Evolutionary conservation across 1,140 invertebrate species (phyloP).

Genomic region (Oppia nitens): DNA sequence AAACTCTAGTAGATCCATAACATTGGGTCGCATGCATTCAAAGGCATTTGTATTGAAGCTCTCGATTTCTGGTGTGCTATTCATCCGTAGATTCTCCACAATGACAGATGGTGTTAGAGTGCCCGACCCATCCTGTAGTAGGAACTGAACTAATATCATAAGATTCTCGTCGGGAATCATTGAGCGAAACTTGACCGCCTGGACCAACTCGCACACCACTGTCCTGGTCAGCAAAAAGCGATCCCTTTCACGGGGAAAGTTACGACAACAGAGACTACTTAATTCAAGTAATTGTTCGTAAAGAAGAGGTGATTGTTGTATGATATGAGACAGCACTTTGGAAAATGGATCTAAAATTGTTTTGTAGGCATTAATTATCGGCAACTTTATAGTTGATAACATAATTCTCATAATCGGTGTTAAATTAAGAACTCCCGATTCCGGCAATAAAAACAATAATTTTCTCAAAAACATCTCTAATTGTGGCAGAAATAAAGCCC

Average conservation of each 20-base stretch:
- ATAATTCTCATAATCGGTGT: constrained; percentile 65
- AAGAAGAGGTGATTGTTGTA: constrained; percentile 70
- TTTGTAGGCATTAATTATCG: constrained; percentile 26
- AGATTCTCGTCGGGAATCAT: constrained; percentile 86
- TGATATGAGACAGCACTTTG: constrained; percentile 73
- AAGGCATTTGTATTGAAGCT: constrained; percentile 56
- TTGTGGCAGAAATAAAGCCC: constrained; percentile 59
- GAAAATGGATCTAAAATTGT: constrained; percentile 83
- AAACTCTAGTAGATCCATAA: constrained; percentile 88
- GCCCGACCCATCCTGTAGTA: constrained; percentile 55
- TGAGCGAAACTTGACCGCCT: constrained; percentile 86
- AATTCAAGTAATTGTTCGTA: constrained; percentile 71
- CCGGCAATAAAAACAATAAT: constrained; percentile 51
- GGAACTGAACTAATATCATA: constrained; percentile 63
- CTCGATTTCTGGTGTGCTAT: constrained; percentile 5
- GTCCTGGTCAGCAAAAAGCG: constrained; percentile 75
- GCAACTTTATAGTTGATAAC: constrained; percentile 50
- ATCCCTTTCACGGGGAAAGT: constrained; percentile 56
- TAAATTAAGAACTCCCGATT: constrained; percentile 43
- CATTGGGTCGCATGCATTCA: constrained; percentile 77
- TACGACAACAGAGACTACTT: constrained; percentile 65
- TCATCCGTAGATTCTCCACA: constrained; percentile 27
- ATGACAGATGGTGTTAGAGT: constrained; percentile 45
- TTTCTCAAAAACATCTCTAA: constrained; percentile 70
- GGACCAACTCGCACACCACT: constrained; percentile 79